Evolutionary conservation across 2,113 vertebrate species (phyloP), one percentile per base, ranked within the genome.

Genomic region (Python bivittatus): DNA sequence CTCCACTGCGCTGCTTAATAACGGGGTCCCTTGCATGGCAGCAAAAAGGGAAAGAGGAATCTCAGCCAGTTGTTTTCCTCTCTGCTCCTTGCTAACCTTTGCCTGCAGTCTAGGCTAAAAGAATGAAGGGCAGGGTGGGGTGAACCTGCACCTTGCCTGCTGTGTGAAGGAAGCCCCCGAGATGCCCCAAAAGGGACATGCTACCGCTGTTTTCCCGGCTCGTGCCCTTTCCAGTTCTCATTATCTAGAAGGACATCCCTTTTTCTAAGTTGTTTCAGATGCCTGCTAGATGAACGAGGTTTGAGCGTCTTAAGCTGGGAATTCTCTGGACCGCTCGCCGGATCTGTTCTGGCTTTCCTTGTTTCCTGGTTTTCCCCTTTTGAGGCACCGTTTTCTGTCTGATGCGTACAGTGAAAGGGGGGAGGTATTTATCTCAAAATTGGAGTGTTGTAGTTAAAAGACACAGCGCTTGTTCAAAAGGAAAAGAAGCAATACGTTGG

Each of bases 21-120:
- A 97, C 91, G 88, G 96, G 95, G 58, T 96, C 95, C 44, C 58
- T 97, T 98, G 97, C 98, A 98, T 98, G 97, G 97, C 54, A 25
- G 53, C 27, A 52, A 48, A 84, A 54, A 10, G 53, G 1, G 27
- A 9, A 9, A 54, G 27, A 86, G 13, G 5, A 12, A 12, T 1
- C 7, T 54, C 9, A 23, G 29, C 17, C 23, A 0, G 6, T 12
- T 1, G 6, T 38, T 72, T 38, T 72, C 3, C 3, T 33, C 13
- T n/a, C 38, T 72, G n/a, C 15, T 72, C 68, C 15, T 6, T 72
- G 13, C 68, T 79, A 38, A 38, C 15, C 20, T 15, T 20, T 38
- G 68, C 68, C 68, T 72, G 15, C 15, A 7, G 6, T 38, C 68
- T 72, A 72, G 33, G 68, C n/a, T 20, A 2, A 38, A 38, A 38